phyloP scores from a whole-genome alignment of 1,140 invertebrate species.

The Drosophila azteca region DNA sequence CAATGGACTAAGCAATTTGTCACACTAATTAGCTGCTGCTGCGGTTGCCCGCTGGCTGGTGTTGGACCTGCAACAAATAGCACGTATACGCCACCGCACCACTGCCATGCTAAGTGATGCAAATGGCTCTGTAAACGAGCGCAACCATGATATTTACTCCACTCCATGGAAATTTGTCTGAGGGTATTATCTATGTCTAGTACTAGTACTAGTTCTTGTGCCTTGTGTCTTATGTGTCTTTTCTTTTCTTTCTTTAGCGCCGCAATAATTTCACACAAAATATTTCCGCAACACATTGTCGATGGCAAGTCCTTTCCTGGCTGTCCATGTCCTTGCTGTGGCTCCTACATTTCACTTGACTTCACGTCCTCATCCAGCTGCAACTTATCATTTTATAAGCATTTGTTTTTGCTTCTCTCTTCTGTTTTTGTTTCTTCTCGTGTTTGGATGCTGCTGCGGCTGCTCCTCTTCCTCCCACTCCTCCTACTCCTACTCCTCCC shows the following conservation, averaged over 20 bases:
- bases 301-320: slow-evolving; percentile 53
- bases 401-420: slow-evolving; percentile 58
- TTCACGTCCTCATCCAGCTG: slow-evolving; percentile 59
- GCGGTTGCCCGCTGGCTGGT: slow-evolving; percentile 26
- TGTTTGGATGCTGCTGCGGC: too few relatives aligned
- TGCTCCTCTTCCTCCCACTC: too few relatives aligned
- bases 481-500: too few relatives aligned
- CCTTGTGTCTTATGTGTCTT: slow-evolving; percentile 3
- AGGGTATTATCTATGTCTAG: slow-evolving; percentile 10
- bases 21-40: slow-evolving; percentile 68
- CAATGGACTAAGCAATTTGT: slow-evolving; percentile 63
- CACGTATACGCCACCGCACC: slow-evolving; percentile 48
- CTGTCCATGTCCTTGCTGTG: slow-evolving; percentile 24
- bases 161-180: slow-evolving; percentile 2
- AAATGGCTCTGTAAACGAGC: slow-evolving; percentile 32
- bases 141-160: not conserved
- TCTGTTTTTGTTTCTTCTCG: slow-evolving; percentile 33
- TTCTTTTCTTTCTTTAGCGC: slow-evolving; percentile 8
- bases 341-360: slow-evolving; percentile 74
- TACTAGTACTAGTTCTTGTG: slow-evolving; percentile 1
- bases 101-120: slow-evolving; percentile 9
- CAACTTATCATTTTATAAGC: slow-evolving; percentile 80
- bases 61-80: slow-evolving; percentile 47
- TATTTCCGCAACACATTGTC: slow-evolving; percentile 72
- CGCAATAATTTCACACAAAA: slow-evolving; percentile 76